Conservation (phyloP, 2,888 invertebrate genomes). For the Luffia ferchaultella region DNA sequence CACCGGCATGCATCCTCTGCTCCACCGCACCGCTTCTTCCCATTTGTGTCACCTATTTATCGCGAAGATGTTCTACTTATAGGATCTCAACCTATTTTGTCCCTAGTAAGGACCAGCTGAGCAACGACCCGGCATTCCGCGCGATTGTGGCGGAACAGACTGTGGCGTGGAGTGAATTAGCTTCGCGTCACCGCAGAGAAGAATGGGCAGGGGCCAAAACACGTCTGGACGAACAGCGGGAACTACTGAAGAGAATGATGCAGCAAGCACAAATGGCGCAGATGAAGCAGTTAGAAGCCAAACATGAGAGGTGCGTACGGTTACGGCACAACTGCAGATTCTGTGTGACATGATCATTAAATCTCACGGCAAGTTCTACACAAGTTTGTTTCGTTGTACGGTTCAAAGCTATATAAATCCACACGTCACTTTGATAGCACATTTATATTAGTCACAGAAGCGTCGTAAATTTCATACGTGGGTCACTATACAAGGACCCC, state of each 20-base stretch:
- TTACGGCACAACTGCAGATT: not conserved
- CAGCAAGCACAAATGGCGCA: conserved; percentile 82
- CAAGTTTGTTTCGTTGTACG: too few species aligned
- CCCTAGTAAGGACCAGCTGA: conserved; percentile 80
- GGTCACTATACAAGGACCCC: too few species aligned
- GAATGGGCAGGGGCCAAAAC: conserved; percentile 83
- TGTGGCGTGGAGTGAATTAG: conserved; percentile 92
- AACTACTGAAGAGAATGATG: conserved; percentile 79
- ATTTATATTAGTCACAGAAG: too few species aligned
- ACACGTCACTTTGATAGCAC: too few species aligned
- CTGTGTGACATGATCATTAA: conserved; percentile 19
- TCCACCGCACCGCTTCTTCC: too few species aligned
- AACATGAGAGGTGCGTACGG: conserved; percentile 77
- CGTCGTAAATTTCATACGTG: too few species aligned
- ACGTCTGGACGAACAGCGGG: conserved; percentile 85
- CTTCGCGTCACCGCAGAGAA: conserved; percentile 82
- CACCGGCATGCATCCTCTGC: too few species aligned
- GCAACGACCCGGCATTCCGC: conserved; percentile 79
- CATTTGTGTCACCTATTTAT: too few species aligned
- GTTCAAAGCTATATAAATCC: too few species aligned
- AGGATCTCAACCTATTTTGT: too few species aligned
- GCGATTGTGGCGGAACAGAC: conserved; percentile 93
- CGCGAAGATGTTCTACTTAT: too few species aligned
- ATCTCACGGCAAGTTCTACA: too few species aligned
- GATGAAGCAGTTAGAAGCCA: conserved; percentile 87